Evolutionary conservation across 2,888 invertebrate species (phyloP).

Genomic region (Tetheella fluctuosa): DNA sequence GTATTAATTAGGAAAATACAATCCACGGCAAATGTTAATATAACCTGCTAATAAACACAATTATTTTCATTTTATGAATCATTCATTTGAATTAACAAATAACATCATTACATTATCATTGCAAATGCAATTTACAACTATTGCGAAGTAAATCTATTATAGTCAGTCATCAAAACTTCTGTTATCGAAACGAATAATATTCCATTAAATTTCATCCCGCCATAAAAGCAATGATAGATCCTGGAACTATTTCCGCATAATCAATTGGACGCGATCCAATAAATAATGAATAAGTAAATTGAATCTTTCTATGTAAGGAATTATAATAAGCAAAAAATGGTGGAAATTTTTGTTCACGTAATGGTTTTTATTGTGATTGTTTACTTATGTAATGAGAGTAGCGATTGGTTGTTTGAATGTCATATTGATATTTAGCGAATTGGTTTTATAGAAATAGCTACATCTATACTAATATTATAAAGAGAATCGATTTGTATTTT

Average conservation of each 20-base stretch:
- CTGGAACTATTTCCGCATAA: background rate
- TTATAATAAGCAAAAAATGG: background rate
- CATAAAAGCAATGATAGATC: background rate
- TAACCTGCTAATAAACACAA: background rate
- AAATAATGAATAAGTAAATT: slow-evolving; percentile 9
- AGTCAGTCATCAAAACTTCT: background rate
- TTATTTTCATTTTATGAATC: background rate
- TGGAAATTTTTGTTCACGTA: background rate
- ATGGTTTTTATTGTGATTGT: slow-evolving; percentile 4
- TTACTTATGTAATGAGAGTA: background rate
- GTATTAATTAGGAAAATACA: background rate
- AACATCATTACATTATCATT: background rate
- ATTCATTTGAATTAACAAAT: background rate
- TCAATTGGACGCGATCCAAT: slow-evolving; percentile 10
- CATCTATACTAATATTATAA: no score
- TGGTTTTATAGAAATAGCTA: background rate
- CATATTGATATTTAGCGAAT: background rate
- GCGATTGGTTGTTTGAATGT: background rate
- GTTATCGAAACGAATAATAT: background rate
- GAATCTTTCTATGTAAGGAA: background rate
- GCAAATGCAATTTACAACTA: background rate
- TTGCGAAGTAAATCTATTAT: background rate
- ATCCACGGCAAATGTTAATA: background rate
- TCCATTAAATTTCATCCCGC: background rate
- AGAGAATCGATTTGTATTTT: no score